Conservation (phyloP, 1,140 invertebrate genomes). For the Chironomus tepperi region DNA sequence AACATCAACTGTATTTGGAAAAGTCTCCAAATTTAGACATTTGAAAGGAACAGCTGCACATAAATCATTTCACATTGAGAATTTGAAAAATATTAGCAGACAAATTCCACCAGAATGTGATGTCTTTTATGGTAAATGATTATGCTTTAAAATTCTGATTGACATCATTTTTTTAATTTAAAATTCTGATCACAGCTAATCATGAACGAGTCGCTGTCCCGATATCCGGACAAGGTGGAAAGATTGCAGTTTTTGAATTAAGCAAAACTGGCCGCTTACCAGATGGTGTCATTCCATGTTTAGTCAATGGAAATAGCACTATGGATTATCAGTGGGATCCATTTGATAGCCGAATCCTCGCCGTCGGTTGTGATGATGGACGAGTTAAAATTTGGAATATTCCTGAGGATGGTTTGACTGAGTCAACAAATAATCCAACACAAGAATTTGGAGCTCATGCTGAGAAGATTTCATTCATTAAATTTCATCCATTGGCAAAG, state of each 20-base stretch:
- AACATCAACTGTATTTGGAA: conserved; percentile 79
- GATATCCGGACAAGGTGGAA: conserved; percentile 77
- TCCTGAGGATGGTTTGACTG: conserved; percentile 46
- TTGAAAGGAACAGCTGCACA: conserved; percentile 82
- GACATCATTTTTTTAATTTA: not conserved
- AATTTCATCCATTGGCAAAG: conserved; percentile 80
- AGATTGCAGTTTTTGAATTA: conserved; percentile 79
- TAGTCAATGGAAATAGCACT: conserved; percentile 78
- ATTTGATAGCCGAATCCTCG: conserved; percentile 67
- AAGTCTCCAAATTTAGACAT: conserved; percentile 88
- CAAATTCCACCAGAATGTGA: conserved; percentile 91
- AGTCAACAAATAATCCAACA: conserved; percentile 47
- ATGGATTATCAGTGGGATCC: conserved; percentile 94
- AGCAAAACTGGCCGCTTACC: conserved; percentile 66
- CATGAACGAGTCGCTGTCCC: conserved; percentile 75
- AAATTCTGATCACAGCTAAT: conserved; percentile 54
- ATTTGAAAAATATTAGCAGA: conserved; percentile 79
- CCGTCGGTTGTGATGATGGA: conserved; percentile 87
- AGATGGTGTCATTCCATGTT: conserved; percentile 67
- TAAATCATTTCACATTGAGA: conserved; percentile 86
- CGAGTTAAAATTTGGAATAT: conserved; percentile 79
- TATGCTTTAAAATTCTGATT: not conserved
- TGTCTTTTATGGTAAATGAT: conserved; percentile 69
- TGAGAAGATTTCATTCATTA: conserved; percentile 86
- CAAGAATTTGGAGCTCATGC: conserved; percentile 67